phyloP scores from a whole-genome alignment of 2,113 vertebrate genomes.

The Arvicanthis niloticus region DNA sequence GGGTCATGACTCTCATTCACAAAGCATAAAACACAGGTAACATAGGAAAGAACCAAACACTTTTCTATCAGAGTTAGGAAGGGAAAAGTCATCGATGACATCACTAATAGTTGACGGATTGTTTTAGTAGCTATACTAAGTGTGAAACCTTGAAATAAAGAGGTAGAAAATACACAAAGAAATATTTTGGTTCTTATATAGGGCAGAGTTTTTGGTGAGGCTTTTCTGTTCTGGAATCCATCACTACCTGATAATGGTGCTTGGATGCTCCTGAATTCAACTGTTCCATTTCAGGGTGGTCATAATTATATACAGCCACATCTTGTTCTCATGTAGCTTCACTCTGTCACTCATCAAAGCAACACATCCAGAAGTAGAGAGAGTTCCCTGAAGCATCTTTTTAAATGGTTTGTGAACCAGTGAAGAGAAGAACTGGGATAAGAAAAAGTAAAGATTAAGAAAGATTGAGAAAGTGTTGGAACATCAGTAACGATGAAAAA shows the following conservation, averaged over 20 bases:
- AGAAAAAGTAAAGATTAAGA: neutral
- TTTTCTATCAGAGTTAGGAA: neutral
- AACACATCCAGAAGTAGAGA: neutral
- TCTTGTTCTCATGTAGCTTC: neutral
- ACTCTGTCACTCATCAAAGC: neutral
- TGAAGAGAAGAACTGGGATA: neutral
- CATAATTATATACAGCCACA: neutral
- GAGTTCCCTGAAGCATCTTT: neutral
- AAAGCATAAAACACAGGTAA: neutral
- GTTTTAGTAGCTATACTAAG: neutral
- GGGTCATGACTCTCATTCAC: neutral
- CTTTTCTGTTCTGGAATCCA: neutral
- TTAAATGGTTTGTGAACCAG: neutral
- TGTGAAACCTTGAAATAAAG: constrained; percentile 26
- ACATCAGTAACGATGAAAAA: neutral
- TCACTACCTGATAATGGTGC: neutral
- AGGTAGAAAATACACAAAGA: neutral
- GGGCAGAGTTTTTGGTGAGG: neutral
- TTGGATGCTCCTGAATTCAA: neutral
- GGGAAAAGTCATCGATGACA: neutral
- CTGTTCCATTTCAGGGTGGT: rapidly evolving
- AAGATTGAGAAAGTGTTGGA: neutral
- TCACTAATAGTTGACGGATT: neutral
- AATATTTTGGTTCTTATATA: neutral
- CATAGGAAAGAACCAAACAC: neutral